Base-by-base conservation (phyloP, 2,888 invertebrate genomes). In the Macropis europaea region DNA sequence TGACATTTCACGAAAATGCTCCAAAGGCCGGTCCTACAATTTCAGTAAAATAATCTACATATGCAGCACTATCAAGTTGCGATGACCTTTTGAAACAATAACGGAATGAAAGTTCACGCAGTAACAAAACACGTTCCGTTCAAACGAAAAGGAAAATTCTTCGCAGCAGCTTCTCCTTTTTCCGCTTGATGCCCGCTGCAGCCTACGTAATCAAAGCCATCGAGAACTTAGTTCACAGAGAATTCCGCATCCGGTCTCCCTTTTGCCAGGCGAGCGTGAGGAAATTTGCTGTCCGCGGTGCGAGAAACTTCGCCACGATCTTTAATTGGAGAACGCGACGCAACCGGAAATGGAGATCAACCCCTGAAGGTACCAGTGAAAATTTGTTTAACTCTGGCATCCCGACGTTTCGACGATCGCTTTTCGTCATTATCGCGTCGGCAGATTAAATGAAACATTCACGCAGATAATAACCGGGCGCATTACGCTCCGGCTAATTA, bases 191-290 rank as follows among this genome's bases (percentile, higher is more conserved):
- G 47, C 54, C 47, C 62, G 59, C 54, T 28, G 68, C 59, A 62
- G 63, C 54, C 70, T 57, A 47, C 64, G 68, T 64, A 85, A 85
- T 87, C 84, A 86, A 85, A 88, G 85, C 83, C 83, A 72, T 66
- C 72, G 77, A 67, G 80, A 87, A 86, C 81, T 87, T 87, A 84
- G 82, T 85, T 88, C 85, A 82, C 63, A 68, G 83, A 70, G 78
- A 84, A 86, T 82, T 81, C 80, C 64, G 76, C 60, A 47, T 40
- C 67, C 56, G 56, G 52, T 42, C 53, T 64, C 42, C 45, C 52
- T 67, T 71, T 70, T 56, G 61, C 47, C 26, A 47, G 40, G 50
- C 40, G 56, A 70, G 38, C 40, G 42, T 61, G 61, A 77, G 81
- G 79, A 77, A 80, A 81, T 81, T n/a, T 81, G 79, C 60, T 66